Percentiles rank a stretch among this genome's conserved stretches.
Conservation (phyloP, 1,140 invertebrate species). For the Cardiocondyla obscurior region DNA sequence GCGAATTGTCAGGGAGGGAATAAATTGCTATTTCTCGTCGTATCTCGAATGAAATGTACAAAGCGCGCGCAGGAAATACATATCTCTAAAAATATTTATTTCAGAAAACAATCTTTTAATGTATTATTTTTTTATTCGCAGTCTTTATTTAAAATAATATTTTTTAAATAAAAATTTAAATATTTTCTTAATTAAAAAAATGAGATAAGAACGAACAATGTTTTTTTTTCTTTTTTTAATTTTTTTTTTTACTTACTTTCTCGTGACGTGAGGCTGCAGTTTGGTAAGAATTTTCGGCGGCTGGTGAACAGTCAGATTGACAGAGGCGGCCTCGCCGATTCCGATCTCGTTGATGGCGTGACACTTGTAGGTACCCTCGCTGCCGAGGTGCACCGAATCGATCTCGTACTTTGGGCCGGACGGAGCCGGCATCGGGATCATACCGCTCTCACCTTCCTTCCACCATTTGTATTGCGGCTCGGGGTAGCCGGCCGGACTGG, state of each 20-base stretch:
- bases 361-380: slow-evolving; percentile 95
- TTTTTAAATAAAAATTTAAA: neutral
- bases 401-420: slow-evolving; percentile 94
- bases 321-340: slow-evolving; percentile 91
- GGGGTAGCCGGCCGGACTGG: slow-evolving; percentile 94
- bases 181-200: neutral
- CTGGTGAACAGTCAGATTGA: slow-evolving; percentile 93
- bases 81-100: neutral
- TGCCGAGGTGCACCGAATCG: slow-evolving; percentile 90
- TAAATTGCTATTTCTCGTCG: neutral
- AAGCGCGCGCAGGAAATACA: neutral
- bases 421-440: slow-evolving; percentile 86
- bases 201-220: neutral
- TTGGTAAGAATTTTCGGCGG: slow-evolving; percentile 92
- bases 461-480: slow-evolving; percentile 95
- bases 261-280: slow-evolving; percentile 92
- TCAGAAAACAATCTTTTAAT: neutral
- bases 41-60: neutral
- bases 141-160: neutral
- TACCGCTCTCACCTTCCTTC: slow-evolving; percentile 88
- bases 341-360: slow-evolving; percentile 95
- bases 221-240: no score
- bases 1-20: neutral
- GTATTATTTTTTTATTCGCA: no score
- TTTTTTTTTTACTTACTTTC: slow-evolving; percentile 81